These are phyloP conservation scores for Neomonachus schauinslandi DNA, from an alignment of 2,113 vertebrate genomes.

Conservation along the genomic window DNA sequence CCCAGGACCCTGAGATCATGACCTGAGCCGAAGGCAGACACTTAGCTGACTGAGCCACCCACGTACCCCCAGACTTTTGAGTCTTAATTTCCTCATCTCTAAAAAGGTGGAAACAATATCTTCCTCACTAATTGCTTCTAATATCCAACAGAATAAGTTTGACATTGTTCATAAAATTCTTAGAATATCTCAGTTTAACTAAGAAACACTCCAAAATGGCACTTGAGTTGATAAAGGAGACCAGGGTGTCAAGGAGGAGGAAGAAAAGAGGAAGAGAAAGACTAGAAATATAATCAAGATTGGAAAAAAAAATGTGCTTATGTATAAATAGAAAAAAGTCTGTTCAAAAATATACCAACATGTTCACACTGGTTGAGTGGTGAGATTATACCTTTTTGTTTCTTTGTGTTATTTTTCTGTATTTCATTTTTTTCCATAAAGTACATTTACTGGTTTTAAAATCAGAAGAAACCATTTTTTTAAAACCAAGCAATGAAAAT, in stretches of 20 bases:
- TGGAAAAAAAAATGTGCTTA: neutral
- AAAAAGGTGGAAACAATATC: neutral
- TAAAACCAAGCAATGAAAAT: conserved; percentile 3
- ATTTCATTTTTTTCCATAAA: neutral
- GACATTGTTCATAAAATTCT: neutral
- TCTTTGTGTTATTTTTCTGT: neutral
- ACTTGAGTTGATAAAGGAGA: neutral
- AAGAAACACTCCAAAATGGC: neutral
- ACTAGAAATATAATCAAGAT: neutral
- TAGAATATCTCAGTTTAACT: neutral
- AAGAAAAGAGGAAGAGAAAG: neutral
- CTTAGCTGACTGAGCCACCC: neutral
- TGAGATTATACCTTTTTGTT: neutral
- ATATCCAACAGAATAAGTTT: neutral
- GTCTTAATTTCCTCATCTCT: neutral
- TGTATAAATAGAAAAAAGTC: neutral
- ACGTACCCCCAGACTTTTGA: neutral
- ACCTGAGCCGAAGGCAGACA: neutral
- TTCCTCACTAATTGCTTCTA: neutral
- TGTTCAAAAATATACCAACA: neutral
- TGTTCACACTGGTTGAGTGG: neutral
- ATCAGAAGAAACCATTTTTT: conserved; percentile 16
- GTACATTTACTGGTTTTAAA: conserved; percentile 1
- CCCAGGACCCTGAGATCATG: neutral
- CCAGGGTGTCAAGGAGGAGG: neutral